These are phyloP conservation scores for Delia radicum DNA, from an alignment of 1,140 invertebrate species.

Conservation along the genomic window DNA sequence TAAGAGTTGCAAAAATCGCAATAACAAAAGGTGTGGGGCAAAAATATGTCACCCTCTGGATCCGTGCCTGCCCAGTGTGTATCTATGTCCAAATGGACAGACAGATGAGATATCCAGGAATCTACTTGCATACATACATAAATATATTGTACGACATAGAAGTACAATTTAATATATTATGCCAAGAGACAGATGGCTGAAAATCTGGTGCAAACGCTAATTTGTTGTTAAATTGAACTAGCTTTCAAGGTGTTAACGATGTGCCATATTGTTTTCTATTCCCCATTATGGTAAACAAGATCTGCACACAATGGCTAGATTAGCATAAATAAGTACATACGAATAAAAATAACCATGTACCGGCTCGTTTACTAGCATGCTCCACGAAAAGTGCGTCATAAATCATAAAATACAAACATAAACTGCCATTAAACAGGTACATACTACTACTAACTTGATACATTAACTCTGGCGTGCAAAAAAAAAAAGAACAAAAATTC, in stretches of 20 bases:
- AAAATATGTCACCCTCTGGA: not conserved
- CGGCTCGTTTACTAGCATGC: no score
- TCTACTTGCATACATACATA: not conserved
- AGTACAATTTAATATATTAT: not conserved
- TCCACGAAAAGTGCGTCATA: conserved; percentile 15
- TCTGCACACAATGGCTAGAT: conserved; percentile 9
- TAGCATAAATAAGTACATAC: not conserved
- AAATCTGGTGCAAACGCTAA: not conserved
- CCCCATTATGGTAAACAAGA: conserved; percentile 4
- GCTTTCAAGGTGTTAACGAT: conserved; percentile 17
- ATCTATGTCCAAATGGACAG: no score
- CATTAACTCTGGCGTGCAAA: no score
- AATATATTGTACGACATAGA: no score
- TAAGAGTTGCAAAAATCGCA: no score
- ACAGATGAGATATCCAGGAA: not conserved
- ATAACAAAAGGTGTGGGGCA: no score
- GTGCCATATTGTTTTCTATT: not conserved
- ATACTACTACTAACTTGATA: not conserved
- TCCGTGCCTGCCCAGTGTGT: no score
- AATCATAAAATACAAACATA: conserved; percentile 8
- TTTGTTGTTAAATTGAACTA: conserved; percentile 8
- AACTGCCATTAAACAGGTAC: not conserved
- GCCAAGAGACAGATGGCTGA: conserved; percentile 4
- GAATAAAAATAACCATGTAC: not conserved
- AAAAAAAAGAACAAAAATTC: no score